Conservation (phyloP, 2,113 vertebrate species). For the Macrotis lagotis region DNA sequence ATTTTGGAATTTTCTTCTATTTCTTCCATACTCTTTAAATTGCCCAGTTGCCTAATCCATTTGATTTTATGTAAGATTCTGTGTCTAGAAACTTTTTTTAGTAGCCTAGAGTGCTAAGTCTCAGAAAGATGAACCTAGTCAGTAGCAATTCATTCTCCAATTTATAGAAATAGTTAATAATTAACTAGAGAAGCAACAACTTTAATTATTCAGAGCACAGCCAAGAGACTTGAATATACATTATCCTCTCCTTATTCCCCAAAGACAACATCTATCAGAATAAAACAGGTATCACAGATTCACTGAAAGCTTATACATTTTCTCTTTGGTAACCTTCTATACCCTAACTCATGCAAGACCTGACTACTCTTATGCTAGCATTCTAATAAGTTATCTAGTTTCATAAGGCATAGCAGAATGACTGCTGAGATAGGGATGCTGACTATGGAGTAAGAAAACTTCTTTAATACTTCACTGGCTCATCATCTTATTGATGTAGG, state of each 20-base stretch:
- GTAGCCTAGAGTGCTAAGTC: conserved; percentile 7
- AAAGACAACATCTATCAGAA: not conserved
- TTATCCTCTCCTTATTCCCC: not conserved
- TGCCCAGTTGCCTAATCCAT: not conserved
- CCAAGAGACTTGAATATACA: conserved; percentile 1
- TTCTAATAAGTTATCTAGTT: not conserved
- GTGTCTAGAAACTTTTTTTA: not conserved
- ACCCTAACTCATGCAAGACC: not conserved
- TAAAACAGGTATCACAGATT: not conserved
- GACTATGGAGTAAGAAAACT: not conserved
- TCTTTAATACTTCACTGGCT: not conserved
- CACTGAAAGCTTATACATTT: not conserved
- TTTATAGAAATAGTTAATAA: not conserved
- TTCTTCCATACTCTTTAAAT: conserved; percentile 10
- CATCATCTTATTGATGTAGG: not conserved
- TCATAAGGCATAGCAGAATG: not conserved
- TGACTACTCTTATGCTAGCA: not conserved
- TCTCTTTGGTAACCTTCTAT: not conserved
- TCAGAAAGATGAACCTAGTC: conserved; percentile 12
- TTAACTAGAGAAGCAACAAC: not conserved
- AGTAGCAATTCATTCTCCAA: not conserved
- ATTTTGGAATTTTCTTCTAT: not conserved
- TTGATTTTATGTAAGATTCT: not conserved
- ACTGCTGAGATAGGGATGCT: not conserved
- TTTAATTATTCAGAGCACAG: not conserved